Evolutionary conservation across 2,113 vertebrate genomes (phyloP), one percentile per base, ranked within the genome.

Genomic region (Carettochelys insculpta): DNA sequence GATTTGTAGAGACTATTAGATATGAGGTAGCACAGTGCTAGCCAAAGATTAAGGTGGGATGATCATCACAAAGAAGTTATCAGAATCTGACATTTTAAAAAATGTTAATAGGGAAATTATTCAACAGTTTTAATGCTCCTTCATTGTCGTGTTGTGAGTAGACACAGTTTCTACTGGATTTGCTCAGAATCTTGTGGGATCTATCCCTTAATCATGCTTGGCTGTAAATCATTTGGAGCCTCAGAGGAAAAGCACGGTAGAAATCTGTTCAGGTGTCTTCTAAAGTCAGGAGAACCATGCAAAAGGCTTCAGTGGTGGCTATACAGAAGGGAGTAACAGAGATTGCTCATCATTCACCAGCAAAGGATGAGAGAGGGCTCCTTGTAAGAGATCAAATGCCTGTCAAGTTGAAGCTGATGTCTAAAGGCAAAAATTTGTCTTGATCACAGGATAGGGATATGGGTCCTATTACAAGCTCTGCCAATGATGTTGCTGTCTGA

Each of bases 211-310:
- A 13, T 41, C 38, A 27, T 68, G 43, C 29, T 38, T 6, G 10
- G 80, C 82, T 89, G 54, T 90, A 94, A 75, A 53, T 52, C 48
- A 7, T 77, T 43, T 31, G 38, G 5, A 85, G 8, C 11, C 82
- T 95, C 75, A 80, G 20, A 51, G n/a, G 86, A 11, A 43, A 85
- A 95, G 71, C 2, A 85, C n/a, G n/a, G n/a, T n/a, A n/a, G n/a
- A n/a, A n/a, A 25, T n/a, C 34, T 13, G 11, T 78, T 24, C 58
- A 31, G 50, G 88, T 31, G 52, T 3, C 31, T 77, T 50, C 4
- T 12, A 85, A 88, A 85, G 91, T 77, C 65, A 51, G 4, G 71
- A 11, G 81, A 31, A 41, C 6, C 19, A 78, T 11, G 25, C 53
- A 41, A 77, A 88, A n/a, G 92, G 76, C 0, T 0, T n/a, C 58